Evolutionary conservation across 2,797 vertebrate species (phyloP).

Genomic region (Aselliscus stoliczkanus): DNA sequence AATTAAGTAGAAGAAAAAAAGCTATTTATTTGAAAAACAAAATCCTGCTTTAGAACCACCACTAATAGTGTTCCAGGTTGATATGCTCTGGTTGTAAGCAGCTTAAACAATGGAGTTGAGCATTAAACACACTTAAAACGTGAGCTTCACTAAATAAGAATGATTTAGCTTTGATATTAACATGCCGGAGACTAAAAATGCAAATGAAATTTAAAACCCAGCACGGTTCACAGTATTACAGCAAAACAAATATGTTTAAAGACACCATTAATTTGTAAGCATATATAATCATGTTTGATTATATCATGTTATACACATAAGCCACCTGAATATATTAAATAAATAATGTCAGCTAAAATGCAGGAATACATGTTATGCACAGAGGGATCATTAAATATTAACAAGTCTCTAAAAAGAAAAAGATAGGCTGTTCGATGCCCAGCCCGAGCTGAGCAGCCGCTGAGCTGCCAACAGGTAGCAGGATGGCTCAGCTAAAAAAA

Average conservation of each 20-base stretch:
- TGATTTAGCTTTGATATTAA: background rate
- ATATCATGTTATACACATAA: background rate
- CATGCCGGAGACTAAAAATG: background rate
- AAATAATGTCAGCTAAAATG: background rate
- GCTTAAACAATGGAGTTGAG: background rate
- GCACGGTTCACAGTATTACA: background rate
- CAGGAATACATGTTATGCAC: background rate
- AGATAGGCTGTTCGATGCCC: background rate
- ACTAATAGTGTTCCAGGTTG: background rate
- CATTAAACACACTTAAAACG: background rate
- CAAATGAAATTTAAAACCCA: background rate
- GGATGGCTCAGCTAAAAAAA: too few species aligned
- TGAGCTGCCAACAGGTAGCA: too few species aligned
- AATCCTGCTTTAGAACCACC: background rate
- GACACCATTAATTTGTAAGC: background rate
- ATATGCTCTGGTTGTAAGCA: background rate
- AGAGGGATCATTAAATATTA: background rate
- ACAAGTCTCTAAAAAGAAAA: background rate
- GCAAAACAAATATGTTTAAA: background rate
- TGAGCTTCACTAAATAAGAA: background rate
- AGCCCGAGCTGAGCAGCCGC: too few species aligned
- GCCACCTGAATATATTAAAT: background rate
- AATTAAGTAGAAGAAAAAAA: background rate
- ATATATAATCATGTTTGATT: background rate
- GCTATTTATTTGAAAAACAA: background rate